Percentiles rank a stretch among this genome's conserved stretches.
phyloP scores from a whole-genome alignment of 2,113 vertebrate genomes.

The Hymenochirus boettgeri region DNA sequence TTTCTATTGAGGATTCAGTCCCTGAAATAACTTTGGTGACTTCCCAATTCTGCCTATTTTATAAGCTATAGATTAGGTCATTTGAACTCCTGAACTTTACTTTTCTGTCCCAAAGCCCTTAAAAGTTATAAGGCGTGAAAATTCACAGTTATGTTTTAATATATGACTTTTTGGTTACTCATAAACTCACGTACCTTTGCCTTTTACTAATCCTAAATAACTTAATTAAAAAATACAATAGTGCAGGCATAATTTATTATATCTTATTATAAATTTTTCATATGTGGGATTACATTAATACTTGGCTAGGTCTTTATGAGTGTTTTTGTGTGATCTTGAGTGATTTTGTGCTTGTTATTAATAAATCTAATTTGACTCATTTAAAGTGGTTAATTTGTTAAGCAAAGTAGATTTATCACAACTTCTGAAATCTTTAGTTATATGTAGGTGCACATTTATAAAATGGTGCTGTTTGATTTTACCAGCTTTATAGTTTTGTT shows the following conservation, averaged over 20 bases:
- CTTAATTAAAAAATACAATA: not conserved
- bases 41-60: slow-evolving; percentile 26
- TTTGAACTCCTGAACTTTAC: slow-evolving; percentile 36
- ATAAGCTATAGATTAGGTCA: slow-evolving; percentile 32
- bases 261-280: not conserved
- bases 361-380: no score
- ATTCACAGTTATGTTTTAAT: no score
- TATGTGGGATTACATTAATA: no score
- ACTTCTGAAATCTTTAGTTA: no score
- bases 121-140: not conserved
- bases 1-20: slow-evolving; percentile 32
- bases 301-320: no score
- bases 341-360: no score
- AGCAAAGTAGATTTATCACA: no score
- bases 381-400: no score
- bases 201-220: not conserved
- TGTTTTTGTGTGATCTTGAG: no score
- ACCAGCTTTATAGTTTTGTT: no score
- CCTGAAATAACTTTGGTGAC: slow-evolving; percentile 10
- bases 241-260: not conserved
- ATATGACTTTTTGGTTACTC: not conserved
- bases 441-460: no score
- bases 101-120: not conserved
- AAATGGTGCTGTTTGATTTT: no score
- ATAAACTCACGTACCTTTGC: not conserved